Conservation (phyloP, 1,140 invertebrate species). For the Chironomus striatipennis region DNA sequence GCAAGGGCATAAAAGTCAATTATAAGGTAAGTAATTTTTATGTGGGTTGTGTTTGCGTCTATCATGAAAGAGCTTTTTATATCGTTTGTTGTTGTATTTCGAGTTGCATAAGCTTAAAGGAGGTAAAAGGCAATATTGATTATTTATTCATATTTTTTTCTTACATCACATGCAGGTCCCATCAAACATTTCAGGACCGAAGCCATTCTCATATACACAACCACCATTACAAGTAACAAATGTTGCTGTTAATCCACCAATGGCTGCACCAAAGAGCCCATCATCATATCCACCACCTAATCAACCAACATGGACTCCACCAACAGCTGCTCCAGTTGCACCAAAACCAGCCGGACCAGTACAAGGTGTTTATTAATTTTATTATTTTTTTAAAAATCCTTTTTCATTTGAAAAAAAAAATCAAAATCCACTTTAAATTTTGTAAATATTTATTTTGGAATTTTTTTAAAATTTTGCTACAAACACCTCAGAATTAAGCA, state of each 20-base stretch:
- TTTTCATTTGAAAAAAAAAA: neutral
- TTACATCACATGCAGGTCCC: neutral
- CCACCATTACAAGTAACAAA: neutral
- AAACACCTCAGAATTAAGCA: too few relatives aligned
- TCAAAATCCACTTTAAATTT: too few relatives aligned
- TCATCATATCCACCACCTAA: conserved; percentile 34
- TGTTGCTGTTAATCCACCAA: conserved; percentile 27
- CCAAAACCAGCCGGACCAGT: neutral
- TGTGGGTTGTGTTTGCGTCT: neutral
- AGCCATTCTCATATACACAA: conserved; percentile 28
- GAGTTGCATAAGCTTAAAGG: neutral
- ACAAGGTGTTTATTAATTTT: conserved; percentile 18
- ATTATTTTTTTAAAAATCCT: neutral
- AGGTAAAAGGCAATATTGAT: neutral
- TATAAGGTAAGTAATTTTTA: conserved; percentile 35
- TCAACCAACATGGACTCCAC: conserved; percentile 25
- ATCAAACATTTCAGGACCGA: conserved; percentile 30
- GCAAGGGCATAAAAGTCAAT: conserved; percentile 34
- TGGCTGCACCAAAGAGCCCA: conserved; percentile 37
- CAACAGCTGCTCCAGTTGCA: neutral
- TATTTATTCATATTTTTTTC: neutral
- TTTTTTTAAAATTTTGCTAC: too few relatives aligned
- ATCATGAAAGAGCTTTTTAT: neutral
- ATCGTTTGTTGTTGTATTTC: conserved; percentile 11
- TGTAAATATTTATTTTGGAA: too few relatives aligned